Evolutionary conservation across 1,140 invertebrate genomes (phyloP), one percentile per base, ranked within the genome.

Genomic region (Monochamus saltuarius): DNA sequence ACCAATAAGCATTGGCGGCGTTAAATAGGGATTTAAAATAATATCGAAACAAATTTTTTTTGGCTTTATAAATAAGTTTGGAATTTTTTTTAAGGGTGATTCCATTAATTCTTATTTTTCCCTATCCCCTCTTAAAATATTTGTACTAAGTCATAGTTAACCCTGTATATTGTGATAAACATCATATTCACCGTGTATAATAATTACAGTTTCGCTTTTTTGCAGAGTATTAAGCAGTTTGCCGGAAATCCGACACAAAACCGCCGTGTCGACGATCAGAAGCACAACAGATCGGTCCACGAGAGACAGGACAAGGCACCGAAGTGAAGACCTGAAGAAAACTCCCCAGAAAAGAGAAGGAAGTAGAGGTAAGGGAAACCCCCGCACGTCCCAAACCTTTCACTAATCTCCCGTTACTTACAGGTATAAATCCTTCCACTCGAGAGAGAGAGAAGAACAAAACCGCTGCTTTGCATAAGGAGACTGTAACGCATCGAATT

Each of bases 231-330:
- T 62, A 37, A 46, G 61, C 0, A 62, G 64, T 54, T 59, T 77
- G 53, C 75, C 76, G 36, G 77, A 78, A 71, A 78, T 77, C 36
- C 65, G 74, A 38, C 77, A 78, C 53, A 78, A 77, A 68, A 78
- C 76, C 2, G 77, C 76, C 1, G 63, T 79, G 46, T 77, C 76
- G 7, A 77, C 77, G 0, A 79, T 79, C 43, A 71, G 73, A 54
- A 77, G 72, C 53, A 75, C 72, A n/a, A 70, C 74, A 19, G 74
- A 77, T 53, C 75, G 74, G 57, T 54, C 62, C 38, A 54, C 63
- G n/a, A 68, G 70, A 49, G 72, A 74, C 29, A 65, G 59, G 43
- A 62, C 54, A 17, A 68, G 59, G 66, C 45, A 55, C 9, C 66
- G 56, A 64, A 59, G 40, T 49, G 73, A 73, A 49, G 68, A 73